Percentiles rank a stretch among this genome's conserved stretches.
phyloP scores from a whole-genome alignment of 2,797 vertebrate species.

The Artibeus jamaicensis region DNA sequence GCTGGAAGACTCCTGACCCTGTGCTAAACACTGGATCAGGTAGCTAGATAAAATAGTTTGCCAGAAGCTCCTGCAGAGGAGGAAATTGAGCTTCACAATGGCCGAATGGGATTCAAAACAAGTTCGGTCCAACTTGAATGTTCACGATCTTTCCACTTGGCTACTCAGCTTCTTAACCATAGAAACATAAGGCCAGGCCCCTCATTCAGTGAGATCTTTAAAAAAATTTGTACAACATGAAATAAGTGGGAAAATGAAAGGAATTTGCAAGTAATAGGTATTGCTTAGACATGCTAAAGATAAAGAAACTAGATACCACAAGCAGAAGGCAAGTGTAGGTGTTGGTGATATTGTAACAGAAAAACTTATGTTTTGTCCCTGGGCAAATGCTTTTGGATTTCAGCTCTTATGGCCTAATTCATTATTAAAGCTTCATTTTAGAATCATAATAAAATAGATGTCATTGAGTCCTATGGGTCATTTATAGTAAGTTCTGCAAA shows the following conservation, averaged over 20 bases:
- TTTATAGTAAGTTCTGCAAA: not conserved
- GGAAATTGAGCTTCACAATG: not conserved
- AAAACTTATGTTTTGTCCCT: not conserved
- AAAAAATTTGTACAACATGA: not conserved
- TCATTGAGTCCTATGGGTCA: not conserved
- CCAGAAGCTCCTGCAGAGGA: not conserved
- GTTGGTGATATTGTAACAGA: not conserved
- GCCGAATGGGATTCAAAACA: constrained; percentile 1
- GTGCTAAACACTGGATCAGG: not conserved
- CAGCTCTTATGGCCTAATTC: not conserved
- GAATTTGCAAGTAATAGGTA: not conserved
- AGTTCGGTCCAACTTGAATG: not conserved
- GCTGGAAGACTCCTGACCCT: not conserved
- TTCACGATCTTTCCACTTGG: not conserved
- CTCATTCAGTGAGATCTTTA: not conserved
- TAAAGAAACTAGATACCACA: not conserved
- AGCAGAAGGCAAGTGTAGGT: not conserved
- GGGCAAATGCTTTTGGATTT: not conserved
- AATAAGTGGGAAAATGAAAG: not conserved
- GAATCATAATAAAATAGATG: not conserved
- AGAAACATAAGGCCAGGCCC: not conserved
- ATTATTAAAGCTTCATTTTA: not conserved
- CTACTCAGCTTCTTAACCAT: not conserved
- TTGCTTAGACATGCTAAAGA: not conserved
- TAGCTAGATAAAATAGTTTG: not conserved